A percentile compares a stretch with the other conserved stretches of the same genome.
phyloP scores from a whole-genome alignment of 2,113 vertebrate species.

The Miniopterus natalensis region DNA sequence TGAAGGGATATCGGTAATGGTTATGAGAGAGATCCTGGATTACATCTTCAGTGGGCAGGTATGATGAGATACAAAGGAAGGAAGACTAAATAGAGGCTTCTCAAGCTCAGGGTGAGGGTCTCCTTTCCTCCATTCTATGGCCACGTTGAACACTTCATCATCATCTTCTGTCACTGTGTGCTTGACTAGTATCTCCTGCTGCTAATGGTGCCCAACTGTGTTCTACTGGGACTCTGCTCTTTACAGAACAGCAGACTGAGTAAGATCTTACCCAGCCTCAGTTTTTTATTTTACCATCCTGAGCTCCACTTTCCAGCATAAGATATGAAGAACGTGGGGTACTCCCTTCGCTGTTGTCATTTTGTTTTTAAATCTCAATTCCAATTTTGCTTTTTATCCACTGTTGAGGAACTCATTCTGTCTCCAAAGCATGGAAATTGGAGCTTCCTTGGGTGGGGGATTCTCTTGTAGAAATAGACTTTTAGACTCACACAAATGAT shows the following conservation, averaged over 20 bases:
- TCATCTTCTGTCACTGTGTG: not conserved
- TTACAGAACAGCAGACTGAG: not conserved
- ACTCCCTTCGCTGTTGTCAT: not conserved
- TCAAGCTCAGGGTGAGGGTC: conserved; percentile 49
- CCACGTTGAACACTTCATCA: not conserved
- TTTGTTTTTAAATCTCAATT: not conserved
- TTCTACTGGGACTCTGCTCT: not conserved
- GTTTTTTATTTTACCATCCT: not conserved
- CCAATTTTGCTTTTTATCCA: not conserved
- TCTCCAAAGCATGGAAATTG: not conserved
- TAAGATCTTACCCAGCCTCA: not conserved
- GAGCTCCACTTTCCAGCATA: not conserved
- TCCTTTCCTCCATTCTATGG: not conserved
- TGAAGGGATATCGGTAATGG: conserved; percentile 95
- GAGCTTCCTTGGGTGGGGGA: not conserved
- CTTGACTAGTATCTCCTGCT: not conserved
- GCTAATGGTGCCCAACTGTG: rapidly evolving
- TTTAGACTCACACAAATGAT: not conserved
- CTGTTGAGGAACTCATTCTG: not conserved
- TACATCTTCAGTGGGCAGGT: conserved; percentile 99
- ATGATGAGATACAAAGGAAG: conserved; percentile 68
- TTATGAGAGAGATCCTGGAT: conserved; percentile 98
- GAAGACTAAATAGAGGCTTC: not conserved
- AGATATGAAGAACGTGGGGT: rapidly evolving
- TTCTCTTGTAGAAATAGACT: not conserved